Base-by-base conservation (phyloP, 2,797 vertebrate genomes). In the Sorex maritimensis region DNA sequence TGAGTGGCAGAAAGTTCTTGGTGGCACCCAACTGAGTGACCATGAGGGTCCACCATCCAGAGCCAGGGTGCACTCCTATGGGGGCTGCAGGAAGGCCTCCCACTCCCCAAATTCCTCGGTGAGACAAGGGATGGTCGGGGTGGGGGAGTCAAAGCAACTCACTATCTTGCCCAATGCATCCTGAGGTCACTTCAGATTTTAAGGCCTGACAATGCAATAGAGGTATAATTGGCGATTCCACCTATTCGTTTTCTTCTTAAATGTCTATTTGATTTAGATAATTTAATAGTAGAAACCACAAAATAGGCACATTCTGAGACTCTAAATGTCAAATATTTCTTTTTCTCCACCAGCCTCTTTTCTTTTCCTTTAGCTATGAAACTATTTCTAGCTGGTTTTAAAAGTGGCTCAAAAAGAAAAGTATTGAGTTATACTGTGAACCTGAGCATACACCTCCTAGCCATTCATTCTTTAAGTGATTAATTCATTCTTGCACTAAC, bases 251-350 rank as follows among this genome's bases (percentile, higher is more conserved):
- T 79, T 86, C 38, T 83, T 93, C 83, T 90, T 88, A 88, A 93
- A 92, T 46, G 74, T 30, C 49, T 88, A 15, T 26, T 82, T 49
- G n/a, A 34, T 91, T 94, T 81, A 91, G 49, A 67, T 61, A 41
- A 58, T 68, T 94, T 92, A 63, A 86, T 13, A 80, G 28, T 30
- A 84, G 84, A 93, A 92, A 81, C 46, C 44, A 77, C 44, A 63
- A 86, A 49, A 46, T 79, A 73, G 84, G 80, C 77, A 94, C 82
- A 96, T 78, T 88, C 44, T 81, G 88, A 68, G 15, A 91, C n/a
- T 61, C n/a, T 67, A 75, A 88, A 91, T 94, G 75, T 82, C 81
- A 84, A 82, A 8, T 69, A 77, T 69, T 93, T 95, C 68, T 19
- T 58, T 58, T 82, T 46, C 78, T 90, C n/a, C 69, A 19, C 5